A percentile compares a stretch with the other conserved stretches of the same genome.
Evolutionary conservation across 2,113 vertebrate genomes (phyloP).

Genomic region (Neomonachus schauinslandi): DNA sequence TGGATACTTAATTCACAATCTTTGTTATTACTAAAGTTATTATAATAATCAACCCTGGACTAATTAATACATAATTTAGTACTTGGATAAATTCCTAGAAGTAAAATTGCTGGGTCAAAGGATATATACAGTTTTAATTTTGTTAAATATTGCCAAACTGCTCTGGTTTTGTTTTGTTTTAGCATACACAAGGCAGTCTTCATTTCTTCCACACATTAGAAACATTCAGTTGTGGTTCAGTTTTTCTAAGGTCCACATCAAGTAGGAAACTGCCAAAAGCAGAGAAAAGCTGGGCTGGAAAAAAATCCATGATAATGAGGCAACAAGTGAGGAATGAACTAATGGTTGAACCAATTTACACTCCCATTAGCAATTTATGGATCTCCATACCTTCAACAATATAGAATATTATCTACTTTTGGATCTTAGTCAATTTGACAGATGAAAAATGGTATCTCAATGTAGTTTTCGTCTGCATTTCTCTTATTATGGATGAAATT

Average conservation of each 20-base stretch:
- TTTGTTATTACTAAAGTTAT: not conserved
- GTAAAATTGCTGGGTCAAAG: not conserved
- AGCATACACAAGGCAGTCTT: slow-evolving; percentile 30
- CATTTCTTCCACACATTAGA: slow-evolving; percentile 32
- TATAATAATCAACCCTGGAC: not conserved
- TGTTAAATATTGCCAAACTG: slow-evolving; percentile 21
- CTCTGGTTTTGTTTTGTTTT: not conserved
- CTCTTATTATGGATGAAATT: not conserved
- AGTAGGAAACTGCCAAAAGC: slow-evolving; percentile 31
- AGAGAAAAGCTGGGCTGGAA: slow-evolving; percentile 16
- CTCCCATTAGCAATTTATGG: not conserved
- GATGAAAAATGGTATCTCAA: not conserved
- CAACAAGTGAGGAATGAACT: not conserved
- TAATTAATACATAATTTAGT: not conserved
- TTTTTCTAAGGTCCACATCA: slow-evolving; percentile 6
- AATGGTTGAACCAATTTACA: not conserved
- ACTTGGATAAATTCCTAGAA: not conserved
- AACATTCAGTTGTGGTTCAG: slow-evolving; percentile 54
- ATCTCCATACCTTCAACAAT: not conserved
- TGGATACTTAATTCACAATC: not conserved
- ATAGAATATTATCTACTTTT: not conserved
- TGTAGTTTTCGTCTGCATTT: not conserved
- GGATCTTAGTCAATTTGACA: not conserved
- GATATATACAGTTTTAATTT: slow-evolving; percentile 11
- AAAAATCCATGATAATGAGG: slow-evolving; percentile 12